A percentile compares a stretch with the other conserved stretches of the same genome.
phyloP scores from a whole-genome alignment of 2,797 vertebrate species.

The Fistularia commersonii region DNA sequence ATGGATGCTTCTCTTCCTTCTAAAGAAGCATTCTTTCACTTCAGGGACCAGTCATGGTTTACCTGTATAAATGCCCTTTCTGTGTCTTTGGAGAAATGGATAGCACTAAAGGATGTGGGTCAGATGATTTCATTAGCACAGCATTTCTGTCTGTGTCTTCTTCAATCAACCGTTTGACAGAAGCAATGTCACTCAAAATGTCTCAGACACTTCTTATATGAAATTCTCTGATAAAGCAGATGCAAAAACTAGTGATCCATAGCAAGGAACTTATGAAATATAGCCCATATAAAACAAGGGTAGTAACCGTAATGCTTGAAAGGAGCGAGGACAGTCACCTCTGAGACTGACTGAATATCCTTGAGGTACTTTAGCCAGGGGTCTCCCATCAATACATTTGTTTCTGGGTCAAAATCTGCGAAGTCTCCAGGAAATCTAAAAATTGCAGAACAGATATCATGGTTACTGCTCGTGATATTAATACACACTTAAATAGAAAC shows the following conservation, averaged over 20 bases:
- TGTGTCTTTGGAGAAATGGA: conserved; percentile 68
- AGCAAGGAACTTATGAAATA: conserved; percentile 45
- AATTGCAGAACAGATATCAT: conserved; percentile 30
- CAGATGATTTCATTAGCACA: conserved; percentile 70
- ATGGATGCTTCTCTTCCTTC: conserved; percentile 67
- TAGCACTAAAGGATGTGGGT: conserved; percentile 69
- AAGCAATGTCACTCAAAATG: conserved; percentile 59
- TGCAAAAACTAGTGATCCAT: conserved; percentile 39
- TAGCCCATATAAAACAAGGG: conserved; percentile 41
- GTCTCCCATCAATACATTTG: conserved; percentile 28
- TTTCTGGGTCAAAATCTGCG: conserved; percentile 32
- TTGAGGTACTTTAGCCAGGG: conserved; percentile 25
- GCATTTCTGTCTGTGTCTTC: conserved; percentile 57
- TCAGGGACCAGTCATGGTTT: conserved; percentile 70
- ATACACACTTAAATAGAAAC: neutral
- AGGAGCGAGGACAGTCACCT: conserved; percentile 52
- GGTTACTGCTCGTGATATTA: conserved; percentile 12
- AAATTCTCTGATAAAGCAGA: conserved; percentile 28
- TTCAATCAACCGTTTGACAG: conserved; percentile 61
- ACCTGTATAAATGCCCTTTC: conserved; percentile 73
- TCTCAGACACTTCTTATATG: conserved; percentile 42
- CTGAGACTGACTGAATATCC: conserved; percentile 43
- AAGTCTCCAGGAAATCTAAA: conserved; percentile 38
- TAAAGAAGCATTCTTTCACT: conserved; percentile 60
- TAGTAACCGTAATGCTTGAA: conserved; percentile 31